phyloP scores from a whole-genome alignment of 1,140 invertebrate genomes.

The Oncopodura yosiiana region DNA sequence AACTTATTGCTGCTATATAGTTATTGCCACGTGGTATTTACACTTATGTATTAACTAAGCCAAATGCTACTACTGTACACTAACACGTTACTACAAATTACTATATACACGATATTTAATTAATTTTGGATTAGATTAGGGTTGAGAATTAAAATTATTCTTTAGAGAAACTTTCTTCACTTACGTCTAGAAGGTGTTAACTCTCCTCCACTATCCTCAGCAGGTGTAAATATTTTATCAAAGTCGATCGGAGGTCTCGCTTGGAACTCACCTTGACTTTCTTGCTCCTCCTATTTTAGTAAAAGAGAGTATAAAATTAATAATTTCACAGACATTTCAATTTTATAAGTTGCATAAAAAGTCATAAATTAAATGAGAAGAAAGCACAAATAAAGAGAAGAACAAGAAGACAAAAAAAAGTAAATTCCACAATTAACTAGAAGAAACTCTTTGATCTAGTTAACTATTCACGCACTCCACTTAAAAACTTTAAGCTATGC shows the following conservation, averaged over 20 bases:
- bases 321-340: neutral
- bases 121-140: too few relatives aligned
- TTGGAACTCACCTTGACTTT: conserved; percentile 8
- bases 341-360: neutral
- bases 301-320: conserved; percentile 15
- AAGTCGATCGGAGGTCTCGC: conserved; percentile 49
- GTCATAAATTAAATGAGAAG: neutral
- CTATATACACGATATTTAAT: too few relatives aligned
- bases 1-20: too few relatives aligned
- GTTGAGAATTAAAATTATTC: too few relatives aligned
- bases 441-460: too few relatives aligned
- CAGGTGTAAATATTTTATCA: conserved; percentile 74
- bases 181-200: conserved; percentile 46
- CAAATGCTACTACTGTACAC: too few relatives aligned
- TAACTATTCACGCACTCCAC: too few relatives aligned
- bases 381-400: neutral
- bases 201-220: conserved; percentile 56
- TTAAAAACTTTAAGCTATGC: too few relatives aligned
- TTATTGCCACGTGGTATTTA: too few relatives aligned
- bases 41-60: too few relatives aligned
- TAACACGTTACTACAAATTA: too few relatives aligned
- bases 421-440: neutral
- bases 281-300: conserved; percentile 32
- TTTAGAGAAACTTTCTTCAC: too few relatives aligned
- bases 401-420: neutral